Conservation (phyloP, 37 sponge, comb jelly and placozoan genomes). For the Aphrocallistes beatrix region DNA sequence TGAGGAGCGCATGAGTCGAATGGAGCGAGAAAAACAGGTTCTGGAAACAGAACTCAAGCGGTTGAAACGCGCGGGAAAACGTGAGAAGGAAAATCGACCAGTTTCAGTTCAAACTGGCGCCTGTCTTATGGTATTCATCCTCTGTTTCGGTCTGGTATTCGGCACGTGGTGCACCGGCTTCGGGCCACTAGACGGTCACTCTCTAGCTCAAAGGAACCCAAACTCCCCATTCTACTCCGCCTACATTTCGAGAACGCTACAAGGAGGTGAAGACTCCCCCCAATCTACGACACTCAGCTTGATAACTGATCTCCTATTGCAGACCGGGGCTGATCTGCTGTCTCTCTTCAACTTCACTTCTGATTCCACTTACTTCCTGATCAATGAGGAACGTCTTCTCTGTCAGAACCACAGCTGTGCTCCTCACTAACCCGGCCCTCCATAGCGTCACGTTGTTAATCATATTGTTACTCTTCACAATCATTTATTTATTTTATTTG, state of each 20-base stretch:
- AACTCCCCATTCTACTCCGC: neutral
- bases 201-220: neutral
- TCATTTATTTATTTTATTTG: neutral
- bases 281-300: neutral
- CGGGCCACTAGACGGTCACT: neutral
- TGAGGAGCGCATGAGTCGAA: neutral
- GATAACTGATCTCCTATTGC: neutral
- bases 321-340: neutral
- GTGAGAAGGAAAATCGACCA: neutral
- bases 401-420: neutral
- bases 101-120: neutral
- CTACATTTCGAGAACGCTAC: neutral
- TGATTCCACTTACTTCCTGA: neutral
- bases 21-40: neutral
- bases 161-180: neutral
- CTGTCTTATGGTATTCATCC: slow-evolving; percentile 10
- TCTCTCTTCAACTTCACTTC: neutral
- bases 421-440: neutral
- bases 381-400: neutral
- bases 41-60: neutral
- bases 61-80: neutral
- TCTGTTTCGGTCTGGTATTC: neutral
- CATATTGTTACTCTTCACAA: neutral
- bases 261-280: neutral
- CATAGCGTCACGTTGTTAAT: neutral